Base-by-base conservation (phyloP, 2,113 vertebrate species). In the Gymnogyps californianus region DNA sequence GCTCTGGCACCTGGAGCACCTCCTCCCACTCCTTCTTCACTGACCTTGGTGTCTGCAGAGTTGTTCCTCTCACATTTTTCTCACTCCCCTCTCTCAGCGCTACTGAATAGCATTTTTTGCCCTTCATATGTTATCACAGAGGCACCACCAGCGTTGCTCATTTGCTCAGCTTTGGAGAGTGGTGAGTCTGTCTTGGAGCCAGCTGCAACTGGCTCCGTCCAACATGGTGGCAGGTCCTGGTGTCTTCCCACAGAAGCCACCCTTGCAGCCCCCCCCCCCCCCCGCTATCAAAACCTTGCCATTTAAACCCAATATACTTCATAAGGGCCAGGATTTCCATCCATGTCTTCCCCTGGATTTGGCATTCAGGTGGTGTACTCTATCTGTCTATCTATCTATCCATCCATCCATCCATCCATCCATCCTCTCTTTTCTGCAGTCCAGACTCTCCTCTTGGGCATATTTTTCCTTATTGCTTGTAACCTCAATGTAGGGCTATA, bases 231-330 rank as follows among this genome's bases (percentile, higher is more conserved):
- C 5, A 74, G 8, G 6, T 74, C 21, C 59, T 74, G 26, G 17
- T 69, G 17, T 67, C 21, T 51, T 78, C 22, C 40, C 21, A 40
- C 5, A 54, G n/a, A 81, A 81, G 16, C 7, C 29, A 54, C 1
- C 8, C 19, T 14, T 52, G 29, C n/a, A n/a, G n/a, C n/a, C n/a
- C n/a, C n/a, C 3, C 76, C 2, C 2, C 1, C 4, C 13, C 3
- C 2, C 13, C 4, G 1, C 49, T 40, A 34, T 34, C 16, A 25
- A 93, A 83, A 34, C 6, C 3, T 55, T 86, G 31, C 15, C 3
- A 19, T 52, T 78, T 66, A 85, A 78, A 52, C 10, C 8, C 7
- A 44, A 21, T 24, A 11, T 1, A 44, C 7, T 38, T 66, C 15
- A 22, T 13, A 25, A 52, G 31, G 16, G 9, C 6, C 51, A 66